Evolutionary conservation across 2,797 vertebrate species (phyloP).

Genomic region (Tinamus major): DNA sequence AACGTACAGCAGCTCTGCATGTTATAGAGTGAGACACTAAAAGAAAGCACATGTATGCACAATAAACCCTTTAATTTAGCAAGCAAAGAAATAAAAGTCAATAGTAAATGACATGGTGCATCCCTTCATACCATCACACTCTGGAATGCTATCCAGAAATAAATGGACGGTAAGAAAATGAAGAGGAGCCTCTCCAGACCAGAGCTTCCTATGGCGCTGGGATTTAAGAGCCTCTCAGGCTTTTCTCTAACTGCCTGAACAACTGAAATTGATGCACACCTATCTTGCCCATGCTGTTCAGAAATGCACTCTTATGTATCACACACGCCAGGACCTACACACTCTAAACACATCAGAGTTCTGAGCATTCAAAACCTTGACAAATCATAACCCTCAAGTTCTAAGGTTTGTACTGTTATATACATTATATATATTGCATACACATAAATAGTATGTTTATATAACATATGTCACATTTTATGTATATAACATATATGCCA

Average conservation of each 20-base stretch:
- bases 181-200: not conserved
- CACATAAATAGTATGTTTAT: not conserved
- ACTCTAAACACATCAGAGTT: not conserved
- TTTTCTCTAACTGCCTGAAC: not conserved
- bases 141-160: not conserved
- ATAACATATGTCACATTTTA: not conserved
- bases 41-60: slow-evolving; percentile 25
- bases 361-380: not conserved
- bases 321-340: not conserved
- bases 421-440: not conserved
- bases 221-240: fast-evolving
- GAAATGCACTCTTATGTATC: not conserved
- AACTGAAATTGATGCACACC: not conserved
- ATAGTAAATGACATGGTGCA: slow-evolving; percentile 22
- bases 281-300: not conserved
- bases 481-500: not conserved
- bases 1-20: not conserved
- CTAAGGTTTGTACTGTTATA: not conserved
- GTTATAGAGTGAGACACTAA: not conserved
- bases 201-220: not conserved
- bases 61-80: slow-evolving; percentile 30
- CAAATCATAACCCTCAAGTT: not conserved
- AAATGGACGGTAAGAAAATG: not conserved
- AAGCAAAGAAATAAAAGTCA: slow-evolving; percentile 6
- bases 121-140: not conserved